Evolutionary conservation across 2,797 vertebrate genomes (phyloP).

Genomic region (Erethizon dorsatum): DNA sequence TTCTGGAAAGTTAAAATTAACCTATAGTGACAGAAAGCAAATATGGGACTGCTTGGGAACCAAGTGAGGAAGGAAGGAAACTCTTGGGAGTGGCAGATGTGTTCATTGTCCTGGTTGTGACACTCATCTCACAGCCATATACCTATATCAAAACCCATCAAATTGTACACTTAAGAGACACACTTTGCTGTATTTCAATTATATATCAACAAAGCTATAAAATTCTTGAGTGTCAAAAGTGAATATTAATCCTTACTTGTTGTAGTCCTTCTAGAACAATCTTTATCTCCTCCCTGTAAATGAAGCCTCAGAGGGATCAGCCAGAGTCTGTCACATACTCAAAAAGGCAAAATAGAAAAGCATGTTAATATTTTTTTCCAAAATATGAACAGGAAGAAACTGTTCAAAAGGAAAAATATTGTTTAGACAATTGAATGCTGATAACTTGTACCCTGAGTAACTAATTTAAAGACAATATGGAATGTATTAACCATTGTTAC

Average conservation of each 20-base stretch:
- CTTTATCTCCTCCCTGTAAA: background rate
- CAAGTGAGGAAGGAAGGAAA: background rate
- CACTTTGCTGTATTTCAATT: background rate
- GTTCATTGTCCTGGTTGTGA: background rate
- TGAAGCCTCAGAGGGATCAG: background rate
- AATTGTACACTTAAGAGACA: background rate
- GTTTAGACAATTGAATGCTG: too few species aligned
- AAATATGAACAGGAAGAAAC: too few species aligned
- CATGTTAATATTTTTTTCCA: background rate
- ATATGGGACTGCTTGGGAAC: background rate
- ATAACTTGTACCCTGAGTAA: too few species aligned
- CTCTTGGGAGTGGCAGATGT: background rate
- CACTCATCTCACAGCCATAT: background rate
- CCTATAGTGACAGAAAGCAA: background rate
- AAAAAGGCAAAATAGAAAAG: slow-evolving; percentile 50
- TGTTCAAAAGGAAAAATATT: too few species aligned
- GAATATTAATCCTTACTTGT: slow-evolving; percentile 14
- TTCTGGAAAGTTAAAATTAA: slow-evolving; percentile 59
- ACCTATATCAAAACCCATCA: background rate
- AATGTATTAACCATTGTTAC: too few species aligned
- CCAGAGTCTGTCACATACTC: background rate
- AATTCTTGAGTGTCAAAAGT: background rate
- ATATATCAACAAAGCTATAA: background rate
- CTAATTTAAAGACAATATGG: too few species aligned
- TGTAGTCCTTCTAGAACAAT: background rate